phyloP scores from a whole-genome alignment of 2,888 invertebrate genomes.

The Horisme vitalbata region DNA sequence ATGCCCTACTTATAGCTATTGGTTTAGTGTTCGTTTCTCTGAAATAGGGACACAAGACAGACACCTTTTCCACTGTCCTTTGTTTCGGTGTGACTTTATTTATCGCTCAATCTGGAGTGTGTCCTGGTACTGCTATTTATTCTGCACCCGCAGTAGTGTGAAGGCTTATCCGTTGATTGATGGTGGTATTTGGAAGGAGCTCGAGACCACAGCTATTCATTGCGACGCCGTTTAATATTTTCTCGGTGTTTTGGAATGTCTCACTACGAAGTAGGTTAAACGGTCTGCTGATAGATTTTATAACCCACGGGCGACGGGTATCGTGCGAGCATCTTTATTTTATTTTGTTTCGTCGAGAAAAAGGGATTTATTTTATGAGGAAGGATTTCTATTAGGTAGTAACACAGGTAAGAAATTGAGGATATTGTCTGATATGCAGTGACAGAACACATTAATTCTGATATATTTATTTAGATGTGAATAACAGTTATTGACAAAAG shows the following conservation, averaged over 20 bases:
- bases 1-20: too few relatives aligned
- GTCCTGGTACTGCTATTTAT: slow-evolving; percentile 11
- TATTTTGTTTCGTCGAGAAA: slow-evolving; percentile 14
- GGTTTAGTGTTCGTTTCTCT: too few relatives aligned
- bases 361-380: slow-evolving; percentile 3
- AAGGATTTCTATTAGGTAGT: slow-evolving; percentile 8
- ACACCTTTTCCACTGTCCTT: too few relatives aligned
- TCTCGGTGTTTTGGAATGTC: slow-evolving; percentile 39
- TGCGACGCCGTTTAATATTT: slow-evolving; percentile 42
- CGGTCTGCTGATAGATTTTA: slow-evolving; percentile 41
- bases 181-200: slow-evolving; percentile 35
- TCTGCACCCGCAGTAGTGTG: slow-evolving; percentile 25
- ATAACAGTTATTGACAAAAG: too few relatives aligned
- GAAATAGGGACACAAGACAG: too few relatives aligned
- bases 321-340: slow-evolving; percentile 29
- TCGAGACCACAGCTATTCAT: slow-evolving; percentile 37
- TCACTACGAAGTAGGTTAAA: slow-evolving; percentile 38
- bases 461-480: too few relatives aligned
- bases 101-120: slow-evolving; percentile 20
- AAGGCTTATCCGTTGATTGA: slow-evolving; percentile 55
- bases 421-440: too few relatives aligned
- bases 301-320: slow-evolving; percentile 22
- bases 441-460: too few relatives aligned
- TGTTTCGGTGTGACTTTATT: slow-evolving; percentile 12
- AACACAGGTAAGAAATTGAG: not conserved